Percentiles rank a stretch among this genome's conserved stretches.
Evolutionary conservation across 2,888 invertebrate genomes (phyloP).

Genomic region (Nebria brevicollis): DNA sequence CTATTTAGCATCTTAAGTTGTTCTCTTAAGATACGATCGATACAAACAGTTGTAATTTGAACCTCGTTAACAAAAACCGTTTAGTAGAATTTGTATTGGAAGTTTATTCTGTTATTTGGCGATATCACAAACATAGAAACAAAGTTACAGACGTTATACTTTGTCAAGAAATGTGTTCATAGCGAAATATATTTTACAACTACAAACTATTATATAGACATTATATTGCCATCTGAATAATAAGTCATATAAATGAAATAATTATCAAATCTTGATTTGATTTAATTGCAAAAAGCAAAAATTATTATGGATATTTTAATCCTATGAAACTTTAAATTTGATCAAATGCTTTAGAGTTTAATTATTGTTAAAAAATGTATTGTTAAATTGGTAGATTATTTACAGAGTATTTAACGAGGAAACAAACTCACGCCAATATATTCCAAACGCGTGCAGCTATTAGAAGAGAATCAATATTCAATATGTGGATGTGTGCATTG

Average conservation of each 20-base stretch:
- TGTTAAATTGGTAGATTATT: conserved; percentile 17
- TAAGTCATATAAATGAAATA: too few relatives aligned
- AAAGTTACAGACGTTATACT: neutral
- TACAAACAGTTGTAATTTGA: conserved; percentile 43
- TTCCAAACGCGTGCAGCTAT: conserved; percentile 33
- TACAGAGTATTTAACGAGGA: conserved; percentile 33
- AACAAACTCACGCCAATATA: conserved; percentile 33
- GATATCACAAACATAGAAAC: neutral
- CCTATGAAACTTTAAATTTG: too few relatives aligned
- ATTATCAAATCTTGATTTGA: neutral
- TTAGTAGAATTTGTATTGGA: conserved; percentile 23
- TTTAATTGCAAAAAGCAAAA: neutral
- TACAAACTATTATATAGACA: neutral
- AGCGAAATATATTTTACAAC: neutral
- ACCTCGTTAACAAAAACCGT: conserved; percentile 39
- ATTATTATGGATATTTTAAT: neutral
- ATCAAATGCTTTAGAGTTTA: too few relatives aligned
- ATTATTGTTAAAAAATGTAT: neutral
- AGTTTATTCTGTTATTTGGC: neutral
- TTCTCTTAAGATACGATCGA: conserved; percentile 44
- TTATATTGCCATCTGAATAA: too few relatives aligned
- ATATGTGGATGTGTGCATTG: conserved; percentile 20
- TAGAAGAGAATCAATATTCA: conserved; percentile 42
- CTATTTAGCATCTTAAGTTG: conserved; percentile 46
- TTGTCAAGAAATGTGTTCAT: neutral